A percentile compares a stretch with the other conserved stretches of the same genome.
Conservation (phyloP, 2,113 vertebrate genomes). For the Dicrurus megarhynchus region DNA sequence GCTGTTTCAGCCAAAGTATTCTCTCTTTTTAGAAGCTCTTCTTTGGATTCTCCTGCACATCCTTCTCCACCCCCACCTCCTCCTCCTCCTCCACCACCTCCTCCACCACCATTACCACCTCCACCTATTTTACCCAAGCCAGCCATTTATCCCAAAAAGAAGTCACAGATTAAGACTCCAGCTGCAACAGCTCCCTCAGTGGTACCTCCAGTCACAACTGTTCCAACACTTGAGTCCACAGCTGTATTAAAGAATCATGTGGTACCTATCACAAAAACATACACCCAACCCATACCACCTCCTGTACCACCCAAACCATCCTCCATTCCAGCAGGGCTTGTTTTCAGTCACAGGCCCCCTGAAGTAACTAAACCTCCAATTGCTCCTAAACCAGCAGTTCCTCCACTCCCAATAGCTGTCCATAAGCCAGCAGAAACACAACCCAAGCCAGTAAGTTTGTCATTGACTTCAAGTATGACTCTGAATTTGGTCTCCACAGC, state of each 20-base stretch:
- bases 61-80: constrained; percentile 47
- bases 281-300: constrained; percentile 81
- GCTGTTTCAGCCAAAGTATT: constrained; percentile 77
- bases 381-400: constrained; percentile 82
- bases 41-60: constrained; percentile 71
- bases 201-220: constrained; percentile 27
- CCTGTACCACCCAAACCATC: constrained; percentile 94
- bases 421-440: constrained; percentile 79
- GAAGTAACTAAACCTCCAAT: constrained; percentile 88
- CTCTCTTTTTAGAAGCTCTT: constrained; percentile 78
- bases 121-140: constrained; percentile 76
- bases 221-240: constrained; percentile 58
- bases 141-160: constrained; percentile 82
- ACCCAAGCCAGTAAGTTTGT: constrained; percentile 80
- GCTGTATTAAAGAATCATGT: constrained; percentile 64
- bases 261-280: constrained; percentile 72
- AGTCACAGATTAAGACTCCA: constrained; percentile 71
- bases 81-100: constrained; percentile 65
- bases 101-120: constrained; percentile 77
- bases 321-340: constrained; percentile 87
- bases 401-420: constrained; percentile 74
- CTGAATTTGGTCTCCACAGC: constrained; percentile 84
- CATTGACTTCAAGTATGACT: constrained; percentile 81
- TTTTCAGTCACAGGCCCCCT: constrained; percentile 86
- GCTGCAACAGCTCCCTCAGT: constrained; percentile 1